phyloP scores from a whole-genome alignment of 2,888 invertebrate species.

The Meiosimyza decipiens region DNA sequence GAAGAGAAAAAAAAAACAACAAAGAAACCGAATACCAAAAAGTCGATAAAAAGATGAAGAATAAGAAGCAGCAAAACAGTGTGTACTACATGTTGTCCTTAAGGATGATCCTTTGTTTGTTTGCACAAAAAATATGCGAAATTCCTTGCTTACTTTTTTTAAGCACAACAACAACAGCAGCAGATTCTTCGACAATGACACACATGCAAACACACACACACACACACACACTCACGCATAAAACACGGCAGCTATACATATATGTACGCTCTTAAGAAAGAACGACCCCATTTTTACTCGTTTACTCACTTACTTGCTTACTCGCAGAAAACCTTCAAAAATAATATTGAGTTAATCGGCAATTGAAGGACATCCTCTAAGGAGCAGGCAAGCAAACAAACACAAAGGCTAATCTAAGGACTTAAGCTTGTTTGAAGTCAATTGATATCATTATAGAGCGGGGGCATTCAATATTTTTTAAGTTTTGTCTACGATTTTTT shows the following conservation, averaged over 20 bases:
- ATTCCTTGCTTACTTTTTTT: slow-evolving; percentile 6
- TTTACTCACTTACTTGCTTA: slow-evolving; percentile 17
- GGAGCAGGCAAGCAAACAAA: slow-evolving; percentile 9
- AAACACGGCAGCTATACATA: neutral
- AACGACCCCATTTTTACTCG: neutral
- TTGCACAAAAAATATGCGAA: slow-evolving; percentile 25
- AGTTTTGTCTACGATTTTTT: no score
- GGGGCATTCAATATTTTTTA: no score
- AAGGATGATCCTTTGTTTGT: slow-evolving; percentile 39
- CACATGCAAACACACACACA: slow-evolving; percentile 19
- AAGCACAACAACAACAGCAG: no score
- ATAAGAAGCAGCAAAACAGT: neutral
- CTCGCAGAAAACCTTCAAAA: slow-evolving; percentile 32
- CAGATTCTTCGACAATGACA: slow-evolving; percentile 16
- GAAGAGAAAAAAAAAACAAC: no score
- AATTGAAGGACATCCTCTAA: slow-evolving; percentile 37
- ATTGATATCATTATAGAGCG: slow-evolving; percentile 29
- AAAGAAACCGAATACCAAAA: no score
- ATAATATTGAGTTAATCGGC: slow-evolving; percentile 41
- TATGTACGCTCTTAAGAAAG: neutral
- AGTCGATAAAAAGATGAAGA: no score
- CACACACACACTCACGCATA: slow-evolving; percentile 12
- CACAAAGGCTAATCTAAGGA: slow-evolving; percentile 36
- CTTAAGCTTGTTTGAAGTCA: slow-evolving; percentile 36
- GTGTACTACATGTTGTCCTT: slow-evolving; percentile 25